Conservation (phyloP, 2,797 vertebrate species). For the Rhadinocentrus ornatus region DNA sequence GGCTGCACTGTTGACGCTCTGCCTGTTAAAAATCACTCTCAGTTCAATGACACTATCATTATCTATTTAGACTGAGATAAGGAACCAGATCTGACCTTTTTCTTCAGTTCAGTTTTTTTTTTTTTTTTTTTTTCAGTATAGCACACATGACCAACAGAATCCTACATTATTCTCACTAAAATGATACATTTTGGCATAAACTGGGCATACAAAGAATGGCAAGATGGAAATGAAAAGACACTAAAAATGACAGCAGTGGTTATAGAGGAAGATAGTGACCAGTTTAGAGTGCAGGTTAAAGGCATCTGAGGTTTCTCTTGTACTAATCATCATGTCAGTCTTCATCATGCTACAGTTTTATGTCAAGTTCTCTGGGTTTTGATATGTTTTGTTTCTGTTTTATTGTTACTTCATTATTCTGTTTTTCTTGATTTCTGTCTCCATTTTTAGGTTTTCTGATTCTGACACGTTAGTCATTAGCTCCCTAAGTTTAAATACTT, state of each 20-base stretch:
- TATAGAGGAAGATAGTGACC: background rate
- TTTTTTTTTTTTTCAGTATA: conserved; percentile 10
- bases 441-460: background rate
- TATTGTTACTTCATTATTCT: background rate
- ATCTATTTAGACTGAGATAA: conserved; percentile 60
- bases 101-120: conserved; percentile 7
- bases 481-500: background rate
- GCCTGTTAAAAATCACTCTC: conserved; percentile 51
- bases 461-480: background rate
- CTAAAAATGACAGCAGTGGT: background rate
- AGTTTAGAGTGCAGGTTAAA: background rate
- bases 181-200: conserved; percentile 1
- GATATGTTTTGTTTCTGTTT: background rate
- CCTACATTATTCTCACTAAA: background rate
- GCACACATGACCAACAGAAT: background rate
- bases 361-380: no score
- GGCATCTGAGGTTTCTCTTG: background rate
- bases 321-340: conserved; percentile 4
- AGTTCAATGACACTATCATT: conserved; percentile 54
- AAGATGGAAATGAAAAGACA: background rate
- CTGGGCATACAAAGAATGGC: background rate
- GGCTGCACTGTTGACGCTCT: conserved; percentile 48
- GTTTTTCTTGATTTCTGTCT: no score
- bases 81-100: conserved; percentile 14
- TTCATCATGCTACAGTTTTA: background rate